Evolutionary conservation across 2,797 vertebrate genomes (phyloP), one percentile per base, ranked within the genome.

Genomic region (Phrynocephalus guinanensis): DNA sequence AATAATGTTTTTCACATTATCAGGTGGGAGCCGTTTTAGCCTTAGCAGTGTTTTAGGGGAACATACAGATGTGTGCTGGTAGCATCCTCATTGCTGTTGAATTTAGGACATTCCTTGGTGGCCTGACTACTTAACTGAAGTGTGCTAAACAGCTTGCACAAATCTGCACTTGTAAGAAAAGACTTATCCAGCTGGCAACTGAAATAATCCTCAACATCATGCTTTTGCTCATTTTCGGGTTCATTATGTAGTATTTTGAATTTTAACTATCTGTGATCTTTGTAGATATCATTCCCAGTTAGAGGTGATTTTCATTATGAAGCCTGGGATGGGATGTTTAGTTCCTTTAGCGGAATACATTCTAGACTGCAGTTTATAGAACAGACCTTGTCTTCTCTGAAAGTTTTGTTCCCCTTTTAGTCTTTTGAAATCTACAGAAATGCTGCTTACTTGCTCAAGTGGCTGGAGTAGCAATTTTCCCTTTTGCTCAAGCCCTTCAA

Each of bases 361-460:
- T 72, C 30, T 15, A 63, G 13, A 18, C 60, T 63, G 38, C 38
- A 44, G 38, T 44, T 44, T 44, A 44, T 44, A 44, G 38, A 44
- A 44, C 38, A 44, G 38, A 44, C 38, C 38, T 44, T 44, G 38
- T 44, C 38, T 44, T 44, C 38, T 4, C 38, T 44, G 38, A 44
- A 44, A 44, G 38, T 44, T 44, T 44, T 52, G 15, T 5, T 28
- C 15, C 56, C 50, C 85, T 80, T 48, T 92, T 91, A 90, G 86
- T 77, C 66, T 60, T 50, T 83, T 89, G 89, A 85, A 88, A 68
- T 33, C 6, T 33, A 26, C 52, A 78, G 63, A 75, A 63, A 85
- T 52, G n/a, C n/a, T 38, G 11, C 3, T 84, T 48, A 86, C 60
- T 63, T 88, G 89, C 87, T 16, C 60, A 20, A 63, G n/a, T 66